phyloP scores from a whole-genome alignment of 2,888 invertebrate species.

The Ophion obscuratus region DNA sequence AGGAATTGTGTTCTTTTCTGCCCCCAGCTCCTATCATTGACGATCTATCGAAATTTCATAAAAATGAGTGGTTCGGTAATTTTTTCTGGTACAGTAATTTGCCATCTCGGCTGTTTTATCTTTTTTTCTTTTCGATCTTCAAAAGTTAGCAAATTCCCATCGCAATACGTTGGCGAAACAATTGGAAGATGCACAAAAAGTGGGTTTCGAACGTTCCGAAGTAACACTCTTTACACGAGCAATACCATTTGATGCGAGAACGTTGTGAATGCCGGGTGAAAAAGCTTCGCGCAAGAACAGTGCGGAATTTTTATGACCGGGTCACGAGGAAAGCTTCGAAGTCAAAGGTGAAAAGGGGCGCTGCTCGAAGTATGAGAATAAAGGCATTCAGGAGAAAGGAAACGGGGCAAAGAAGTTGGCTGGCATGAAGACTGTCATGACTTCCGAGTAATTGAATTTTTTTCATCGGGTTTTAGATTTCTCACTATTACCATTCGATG shows the following conservation, averaged over 20 bases:
- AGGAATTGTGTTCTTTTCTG: too few species aligned
- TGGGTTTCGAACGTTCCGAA: background rate
- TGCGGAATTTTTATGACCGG: constrained; percentile 40
- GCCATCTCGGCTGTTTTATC: too few species aligned
- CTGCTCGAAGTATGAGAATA: background rate
- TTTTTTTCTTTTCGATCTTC: too few species aligned
- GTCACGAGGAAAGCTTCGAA: constrained; percentile 38
- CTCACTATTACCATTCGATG: background rate
- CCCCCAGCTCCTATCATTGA: too few species aligned
- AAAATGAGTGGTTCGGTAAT: too few species aligned
- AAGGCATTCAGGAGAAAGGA: constrained; percentile 12
- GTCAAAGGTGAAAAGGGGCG: constrained; percentile 33
- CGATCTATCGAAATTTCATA: too few species aligned
- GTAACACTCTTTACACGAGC: background rate
- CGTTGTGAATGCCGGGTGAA: background rate
- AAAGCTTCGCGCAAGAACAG: constrained; percentile 15
- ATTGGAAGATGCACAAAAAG: background rate
- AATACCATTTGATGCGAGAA: constrained; percentile 1
- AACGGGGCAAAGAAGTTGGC: background rate
- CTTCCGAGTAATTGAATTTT: constrained; percentile 8
- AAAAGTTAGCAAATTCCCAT: too few species aligned
- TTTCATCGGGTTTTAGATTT: background rate
- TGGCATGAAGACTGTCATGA: background rate
- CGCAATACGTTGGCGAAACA: background rate
- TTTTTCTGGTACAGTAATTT: too few species aligned